Evolutionary conservation across 2,797 vertebrate species (phyloP).

Genomic region (Pelodytes ibericus): DNA sequence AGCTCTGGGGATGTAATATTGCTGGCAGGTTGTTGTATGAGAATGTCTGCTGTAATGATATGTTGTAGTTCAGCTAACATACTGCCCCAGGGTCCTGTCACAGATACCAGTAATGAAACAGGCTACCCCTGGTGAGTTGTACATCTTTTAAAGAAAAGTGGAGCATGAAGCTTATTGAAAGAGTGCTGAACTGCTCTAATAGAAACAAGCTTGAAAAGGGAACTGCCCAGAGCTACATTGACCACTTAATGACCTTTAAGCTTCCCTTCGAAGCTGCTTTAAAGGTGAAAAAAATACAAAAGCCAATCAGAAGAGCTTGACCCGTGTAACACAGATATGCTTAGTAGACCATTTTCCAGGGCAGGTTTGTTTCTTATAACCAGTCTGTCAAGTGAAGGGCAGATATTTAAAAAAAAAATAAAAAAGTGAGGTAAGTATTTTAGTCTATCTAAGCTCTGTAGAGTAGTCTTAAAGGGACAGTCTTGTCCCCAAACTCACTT

Average conservation of each 20-base stretch:
- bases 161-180: conserved; percentile 33
- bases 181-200: not conserved
- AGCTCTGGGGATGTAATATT: conserved; percentile 27
- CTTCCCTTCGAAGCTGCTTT: not conserved
- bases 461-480: too few species aligned
- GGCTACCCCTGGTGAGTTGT: conserved; percentile 25
- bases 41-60: conserved; percentile 43
- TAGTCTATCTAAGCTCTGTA: too few species aligned
- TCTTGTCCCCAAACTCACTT: too few species aligned
- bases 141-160: conserved; percentile 40
- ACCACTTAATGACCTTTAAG: conserved; percentile 23
- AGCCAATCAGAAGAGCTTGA: not conserved
- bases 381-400: too few species aligned
- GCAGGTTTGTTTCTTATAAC: too few species aligned
- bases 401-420: too few species aligned
- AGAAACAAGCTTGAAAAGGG: conserved; percentile 23
- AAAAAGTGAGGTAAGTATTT: too few species aligned
- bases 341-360: too few species aligned
- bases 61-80: conserved; percentile 39
- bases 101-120: conserved; percentile 41
- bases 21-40: conserved; percentile 47
- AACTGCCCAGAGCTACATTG: conserved; percentile 20
- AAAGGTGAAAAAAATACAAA: not conserved
- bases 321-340: too few species aligned
- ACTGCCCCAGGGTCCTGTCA: conserved; percentile 45